Base-by-base conservation (phyloP, 2,888 invertebrate genomes). In the Xanthorhoe spadicearia region DNA sequence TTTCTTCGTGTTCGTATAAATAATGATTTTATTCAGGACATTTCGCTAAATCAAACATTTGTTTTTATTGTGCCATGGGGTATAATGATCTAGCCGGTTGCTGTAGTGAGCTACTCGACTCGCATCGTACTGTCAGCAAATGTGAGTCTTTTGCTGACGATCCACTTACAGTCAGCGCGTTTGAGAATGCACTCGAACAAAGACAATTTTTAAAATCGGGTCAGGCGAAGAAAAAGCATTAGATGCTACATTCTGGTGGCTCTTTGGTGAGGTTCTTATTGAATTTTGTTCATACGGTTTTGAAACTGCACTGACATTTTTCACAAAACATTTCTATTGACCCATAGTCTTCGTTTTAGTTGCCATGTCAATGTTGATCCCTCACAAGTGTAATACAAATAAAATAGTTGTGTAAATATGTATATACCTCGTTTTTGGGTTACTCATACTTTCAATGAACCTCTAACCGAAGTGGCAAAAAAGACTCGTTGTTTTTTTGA, bases 91-190 rank as follows among this genome's bases (percentile, higher is more conserved):
- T 7, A 62, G 54, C 52, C 3, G 58, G 57, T 54, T 23, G n/a
- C 38, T 48, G 19, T 38, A 52, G 43, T 58, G 57, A 46, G 59
- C 59, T 68, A 46, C 28, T 35, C 43, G 43, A 58, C 53, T 60
- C 53, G 46, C 53, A 43, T 46, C 57, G 66, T 67, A 46, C 48
- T 65, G 79, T 79, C 79, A 78, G 80, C 74, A 71, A 79, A 69
- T 78, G 69, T 69, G 73, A 67, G 71, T 71, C 69, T 70, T 80
- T 78, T 76, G 81, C 80, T 77, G 80, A 81, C 76, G 77, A 72
- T 75, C 77, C 72, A 68, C 71, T 74, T 69, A 71, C 57, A 60
- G 74, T 63, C 67, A 70, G 70, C 69, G 70, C 68, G 68, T 64
- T 74, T 68, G 68, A 67, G 68, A 71, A 72, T 74, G 74, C 74